Evolutionary conservation across 2,113 vertebrate species (phyloP).

Genomic region (Bos indicus): DNA sequence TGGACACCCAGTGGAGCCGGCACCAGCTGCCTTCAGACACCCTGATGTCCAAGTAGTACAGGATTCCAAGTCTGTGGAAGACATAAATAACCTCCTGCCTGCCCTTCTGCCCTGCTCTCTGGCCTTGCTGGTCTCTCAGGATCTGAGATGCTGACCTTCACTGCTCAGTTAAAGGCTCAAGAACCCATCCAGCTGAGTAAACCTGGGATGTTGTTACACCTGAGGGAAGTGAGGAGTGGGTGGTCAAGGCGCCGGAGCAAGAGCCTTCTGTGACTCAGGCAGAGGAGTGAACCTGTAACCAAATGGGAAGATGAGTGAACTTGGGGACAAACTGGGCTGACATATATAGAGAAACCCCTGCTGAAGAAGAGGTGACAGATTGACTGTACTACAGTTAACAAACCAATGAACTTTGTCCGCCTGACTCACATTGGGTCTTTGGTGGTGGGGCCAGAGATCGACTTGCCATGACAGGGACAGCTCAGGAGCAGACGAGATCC

Average conservation of each 20-base stretch:
- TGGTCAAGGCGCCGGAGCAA: background rate
- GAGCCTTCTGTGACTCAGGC: conserved; percentile 42
- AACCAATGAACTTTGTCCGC: conserved; percentile 93
- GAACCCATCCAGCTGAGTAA: background rate
- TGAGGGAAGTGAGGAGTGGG: background rate
- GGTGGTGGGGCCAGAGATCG: conserved; percentile 86
- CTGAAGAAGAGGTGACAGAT: conserved; percentile 90
- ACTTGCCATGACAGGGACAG: conserved; percentile 83
- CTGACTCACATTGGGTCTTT: conserved; percentile 93
- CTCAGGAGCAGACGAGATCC: conserved; percentile 92
- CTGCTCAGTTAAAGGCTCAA: background rate
- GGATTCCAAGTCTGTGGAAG: background rate
- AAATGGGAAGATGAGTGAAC: conserved; percentile 88
- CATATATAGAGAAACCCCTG: conserved; percentile 92
- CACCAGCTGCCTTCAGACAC: background rate
- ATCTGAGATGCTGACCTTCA: background rate
- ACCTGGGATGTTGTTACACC: background rate
- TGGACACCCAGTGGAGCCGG: background rate
- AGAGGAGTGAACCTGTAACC: conserved; percentile 69
- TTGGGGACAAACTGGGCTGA: conserved; percentile 96
- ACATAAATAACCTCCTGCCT: background rate
- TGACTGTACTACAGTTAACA: conserved; percentile 91
- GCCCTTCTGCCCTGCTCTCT: background rate
- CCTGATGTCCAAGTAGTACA: background rate
- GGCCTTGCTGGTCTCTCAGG: background rate